Conservation (phyloP, 1,140 invertebrate species). For the Zaprionus lachaisei region DNA sequence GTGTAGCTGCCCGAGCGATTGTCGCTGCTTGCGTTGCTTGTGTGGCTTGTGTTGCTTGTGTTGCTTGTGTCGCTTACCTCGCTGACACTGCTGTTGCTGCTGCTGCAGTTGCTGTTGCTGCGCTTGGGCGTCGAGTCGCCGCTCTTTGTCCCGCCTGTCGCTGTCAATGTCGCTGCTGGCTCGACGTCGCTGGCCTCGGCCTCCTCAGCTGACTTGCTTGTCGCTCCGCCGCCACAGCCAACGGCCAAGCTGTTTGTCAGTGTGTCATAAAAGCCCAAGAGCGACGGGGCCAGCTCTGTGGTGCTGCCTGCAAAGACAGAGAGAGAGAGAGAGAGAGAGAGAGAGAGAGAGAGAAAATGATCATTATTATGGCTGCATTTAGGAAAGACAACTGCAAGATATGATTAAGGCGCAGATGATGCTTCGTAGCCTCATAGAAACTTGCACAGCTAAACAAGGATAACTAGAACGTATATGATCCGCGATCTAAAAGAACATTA, state of each 20-base stretch:
- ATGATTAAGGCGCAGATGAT: not conserved
- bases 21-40: slow-evolving; percentile 61
- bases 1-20: slow-evolving; percentile 63
- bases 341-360: not conserved
- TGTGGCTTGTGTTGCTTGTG: slow-evolving; percentile 40
- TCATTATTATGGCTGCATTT: not conserved
- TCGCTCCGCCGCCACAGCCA: slow-evolving; percentile 6
- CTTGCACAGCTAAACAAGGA: not conserved
- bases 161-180: not conserved
- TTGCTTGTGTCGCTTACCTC: slow-evolving; percentile 43
- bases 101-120: slow-evolving; percentile 61
- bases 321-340: slow-evolving; percentile 1
- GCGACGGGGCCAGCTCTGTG: slow-evolving; percentile 86
- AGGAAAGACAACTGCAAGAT: not conserved
- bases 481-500: too few relatives aligned
- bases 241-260: slow-evolving; percentile 68
- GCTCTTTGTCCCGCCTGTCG: slow-evolving; percentile 21
- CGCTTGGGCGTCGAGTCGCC: slow-evolving; percentile 67
- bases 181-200: not conserved
- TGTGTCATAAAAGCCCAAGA: slow-evolving; percentile 86
- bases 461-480: not conserved
- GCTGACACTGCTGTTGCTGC: slow-evolving; percentile 52
- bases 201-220: slow-evolving; percentile 8
- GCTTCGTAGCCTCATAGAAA: not conserved
- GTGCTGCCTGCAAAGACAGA: slow-evolving; percentile 85